phyloP scores from a whole-genome alignment of 2,888 invertebrate species.

The Ceriagrion tenellum region DNA sequence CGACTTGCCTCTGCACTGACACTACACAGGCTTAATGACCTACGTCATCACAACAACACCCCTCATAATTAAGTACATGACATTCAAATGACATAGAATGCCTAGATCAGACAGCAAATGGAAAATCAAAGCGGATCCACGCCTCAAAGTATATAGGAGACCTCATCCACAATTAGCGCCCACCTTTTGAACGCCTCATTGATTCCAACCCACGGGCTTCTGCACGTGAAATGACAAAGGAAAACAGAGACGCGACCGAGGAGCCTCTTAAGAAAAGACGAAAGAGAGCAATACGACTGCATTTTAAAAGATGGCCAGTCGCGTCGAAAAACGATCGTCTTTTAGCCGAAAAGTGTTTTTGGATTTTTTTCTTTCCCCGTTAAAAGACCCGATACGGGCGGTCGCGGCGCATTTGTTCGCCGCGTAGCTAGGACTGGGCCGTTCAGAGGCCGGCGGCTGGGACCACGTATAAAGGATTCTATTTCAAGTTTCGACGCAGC shows the following conservation, averaged over 20 bases:
- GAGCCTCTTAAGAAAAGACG: background rate
- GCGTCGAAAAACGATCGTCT: background rate
- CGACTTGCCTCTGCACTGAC: too few relatives aligned
- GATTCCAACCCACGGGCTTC: slow-evolving; percentile 4
- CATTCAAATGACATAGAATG: too few relatives aligned
- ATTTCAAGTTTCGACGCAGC: slow-evolving; percentile 61
- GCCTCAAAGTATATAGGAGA: background rate
- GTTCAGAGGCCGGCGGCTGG: background rate
- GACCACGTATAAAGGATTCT: slow-evolving; percentile 49
- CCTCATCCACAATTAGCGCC: background rate
- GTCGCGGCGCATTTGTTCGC: slow-evolving; percentile 27
- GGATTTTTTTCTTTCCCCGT: background rate
- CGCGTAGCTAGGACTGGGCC: background rate
- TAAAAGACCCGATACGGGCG: slow-evolving; percentile 26
- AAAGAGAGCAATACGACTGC: background rate
- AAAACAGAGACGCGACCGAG: background rate
- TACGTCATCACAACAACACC: too few relatives aligned
- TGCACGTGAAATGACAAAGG: background rate
- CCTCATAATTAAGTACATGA: too few relatives aligned
- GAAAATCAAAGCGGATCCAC: background rate
- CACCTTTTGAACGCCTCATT: background rate
- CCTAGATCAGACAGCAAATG: background rate
- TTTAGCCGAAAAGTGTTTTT: background rate
- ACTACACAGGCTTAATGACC: too few relatives aligned
- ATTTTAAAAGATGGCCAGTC: background rate